These are phyloP conservation scores for Bellardia pandia DNA, from an alignment of 2,888 invertebrate genomes.

Conservation along the genomic window DNA sequence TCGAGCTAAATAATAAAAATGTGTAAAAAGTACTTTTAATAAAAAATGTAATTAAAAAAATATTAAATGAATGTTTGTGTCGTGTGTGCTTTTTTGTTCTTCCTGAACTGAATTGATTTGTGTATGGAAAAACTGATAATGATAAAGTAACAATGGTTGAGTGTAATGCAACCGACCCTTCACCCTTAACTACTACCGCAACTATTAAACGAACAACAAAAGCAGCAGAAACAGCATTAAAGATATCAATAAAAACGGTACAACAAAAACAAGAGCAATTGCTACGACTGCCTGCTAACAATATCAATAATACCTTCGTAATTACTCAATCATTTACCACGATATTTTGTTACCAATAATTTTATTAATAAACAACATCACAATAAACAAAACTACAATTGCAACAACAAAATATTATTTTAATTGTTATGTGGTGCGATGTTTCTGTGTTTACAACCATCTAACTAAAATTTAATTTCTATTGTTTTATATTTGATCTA, in stretches of 20 bases:
- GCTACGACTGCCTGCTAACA: constrained; percentile 35
- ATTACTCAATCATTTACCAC: constrained; percentile 33
- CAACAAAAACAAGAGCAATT: constrained; percentile 39
- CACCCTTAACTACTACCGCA: constrained; percentile 26
- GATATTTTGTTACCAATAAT: constrained; percentile 28
- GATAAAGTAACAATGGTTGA: constrained; percentile 59
- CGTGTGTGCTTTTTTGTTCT: constrained; percentile 1
- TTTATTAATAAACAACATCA: constrained; percentile 39
- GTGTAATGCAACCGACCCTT: constrained; percentile 51
- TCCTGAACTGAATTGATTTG: neutral
- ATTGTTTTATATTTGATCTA: neutral
- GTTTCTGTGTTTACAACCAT: constrained; percentile 13
- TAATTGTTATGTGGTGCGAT: neutral
- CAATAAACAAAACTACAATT: constrained; percentile 3
- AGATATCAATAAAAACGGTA: constrained; percentile 18
- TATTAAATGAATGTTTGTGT: neutral
- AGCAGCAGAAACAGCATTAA: constrained; percentile 19
- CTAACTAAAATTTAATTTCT: neutral
- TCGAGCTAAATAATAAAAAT: neutral
- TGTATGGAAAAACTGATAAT: constrained; percentile 27
- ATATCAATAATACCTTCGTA: constrained; percentile 51
- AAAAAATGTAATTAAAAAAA: neutral
- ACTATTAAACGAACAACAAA: constrained; percentile 49
- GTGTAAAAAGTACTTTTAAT: neutral
- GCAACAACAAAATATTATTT: neutral